Evolutionary conservation across 2,797 vertebrate genomes (phyloP), one percentile per base, ranked within the genome.

Genomic region (Pipistrellus kuhlii): DNA sequence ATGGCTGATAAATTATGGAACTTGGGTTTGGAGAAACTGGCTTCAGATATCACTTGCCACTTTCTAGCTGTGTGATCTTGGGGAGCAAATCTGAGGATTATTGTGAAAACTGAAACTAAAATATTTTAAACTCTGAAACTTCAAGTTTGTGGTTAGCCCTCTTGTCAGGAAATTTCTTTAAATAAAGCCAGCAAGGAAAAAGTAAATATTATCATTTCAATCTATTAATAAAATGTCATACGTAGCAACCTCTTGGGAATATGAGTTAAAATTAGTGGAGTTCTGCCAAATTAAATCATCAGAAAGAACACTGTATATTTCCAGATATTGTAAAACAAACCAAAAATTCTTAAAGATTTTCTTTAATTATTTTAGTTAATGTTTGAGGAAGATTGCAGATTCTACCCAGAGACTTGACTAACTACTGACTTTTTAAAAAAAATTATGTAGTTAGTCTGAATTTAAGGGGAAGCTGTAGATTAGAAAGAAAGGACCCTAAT

Each of bases 91-190:
- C 72, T 88, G 68, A 44, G 27, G 27, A 30, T 44, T 77, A 30
- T 46, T 4, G 23, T 84, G 66, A 66, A 92, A 71, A 81, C 66
- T 69, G 68, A 84, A 57, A 38, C 66, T 76, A 78, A 66, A 81
- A 89, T 57, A 51, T 44, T 87, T 51, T 51, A 41, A 87, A 68
- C 68, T 92, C 35, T 87, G 81, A 94, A 87, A 64, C 92, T 87
- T 41, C 13, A 38, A 83, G 69, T 53, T 72, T 88, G 17, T 94
- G 18, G 10, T 77, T 92, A 94, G 11, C 38, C 53, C 8, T 66
- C 76, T 64, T 55, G 9, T 84, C 90, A 90, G 73, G 38, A 72
- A 72, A 10, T 80, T 72, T 73, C 35, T 55, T 86, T 59, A 75
- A 86, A 55, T 84, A 88, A 92, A 85, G 41, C 12, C 73, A 83